phyloP scores from a whole-genome alignment of 1,140 invertebrate species.

The Anthonomus grandis region DNA sequence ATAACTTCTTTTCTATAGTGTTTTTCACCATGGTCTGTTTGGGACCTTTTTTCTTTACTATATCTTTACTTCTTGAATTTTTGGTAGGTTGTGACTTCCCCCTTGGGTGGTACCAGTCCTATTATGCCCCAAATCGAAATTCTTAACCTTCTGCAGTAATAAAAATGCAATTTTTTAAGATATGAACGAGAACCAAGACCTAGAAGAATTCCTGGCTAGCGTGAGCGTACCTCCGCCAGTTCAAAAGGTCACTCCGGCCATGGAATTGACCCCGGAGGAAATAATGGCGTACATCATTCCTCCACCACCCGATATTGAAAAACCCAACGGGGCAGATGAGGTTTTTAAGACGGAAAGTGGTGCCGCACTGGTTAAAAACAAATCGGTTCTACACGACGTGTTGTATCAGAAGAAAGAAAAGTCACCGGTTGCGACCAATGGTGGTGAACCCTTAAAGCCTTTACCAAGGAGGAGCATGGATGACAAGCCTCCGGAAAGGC shows the following conservation, averaged over 20 bases:
- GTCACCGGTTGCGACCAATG: not conserved
- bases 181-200: slow-evolving; percentile 48
- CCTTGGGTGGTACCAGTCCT: too few species aligned
- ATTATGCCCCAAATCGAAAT: too few species aligned
- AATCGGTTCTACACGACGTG: slow-evolving; percentile 8
- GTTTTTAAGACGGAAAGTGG: not conserved
- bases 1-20: too few species aligned
- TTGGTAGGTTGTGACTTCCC: too few species aligned
- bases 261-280: slow-evolving; percentile 72
- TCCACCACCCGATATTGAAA: slow-evolving; percentile 58
- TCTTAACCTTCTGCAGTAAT: too few species aligned
- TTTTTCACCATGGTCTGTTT: too few species aligned
- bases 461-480: slow-evolving; percentile 57
- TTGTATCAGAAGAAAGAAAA: not conserved
- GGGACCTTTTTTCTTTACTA: too few species aligned
- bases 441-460: slow-evolving; percentile 45
- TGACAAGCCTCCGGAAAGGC: slow-evolving; percentile 57
- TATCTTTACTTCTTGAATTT: too few species aligned
- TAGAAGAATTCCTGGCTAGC: slow-evolving; percentile 80
- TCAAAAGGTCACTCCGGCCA: slow-evolving; percentile 61
- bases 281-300: slow-evolving; percentile 79
- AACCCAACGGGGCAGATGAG: not conserved
- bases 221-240: slow-evolving; percentile 76
- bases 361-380: slow-evolving; percentile 1
- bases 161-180: too few species aligned